Conservation (phyloP, 2,888 invertebrate species). For the Callosobruchus maculatus region DNA sequence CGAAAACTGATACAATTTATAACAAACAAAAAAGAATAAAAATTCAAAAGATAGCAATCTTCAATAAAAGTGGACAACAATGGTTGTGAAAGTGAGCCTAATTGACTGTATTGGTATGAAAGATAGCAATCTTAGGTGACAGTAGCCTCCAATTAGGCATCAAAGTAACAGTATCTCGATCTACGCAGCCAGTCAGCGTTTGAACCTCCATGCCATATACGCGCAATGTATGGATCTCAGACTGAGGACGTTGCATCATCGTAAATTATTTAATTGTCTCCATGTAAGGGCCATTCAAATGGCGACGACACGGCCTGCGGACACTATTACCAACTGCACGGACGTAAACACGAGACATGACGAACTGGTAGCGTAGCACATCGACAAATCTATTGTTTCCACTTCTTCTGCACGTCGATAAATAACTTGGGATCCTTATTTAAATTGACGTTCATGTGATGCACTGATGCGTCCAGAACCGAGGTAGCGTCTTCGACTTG, state of each 20-base stretch:
- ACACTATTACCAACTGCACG: slow-evolving; percentile 18
- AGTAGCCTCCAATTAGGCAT: background rate
- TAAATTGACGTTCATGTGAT: slow-evolving; percentile 43
- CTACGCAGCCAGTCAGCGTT: background rate
- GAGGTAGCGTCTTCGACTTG: background rate
- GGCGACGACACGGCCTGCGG: slow-evolving; percentile 8
- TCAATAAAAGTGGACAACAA: too few species aligned
- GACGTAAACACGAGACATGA: slow-evolving; percentile 33
- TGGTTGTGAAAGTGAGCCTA: too few species aligned
- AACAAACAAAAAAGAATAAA: too few species aligned
- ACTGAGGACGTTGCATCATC: background rate
- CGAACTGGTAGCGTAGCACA: slow-evolving; percentile 41
- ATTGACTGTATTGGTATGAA: background rate
- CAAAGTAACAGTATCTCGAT: background rate
- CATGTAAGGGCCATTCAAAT: slow-evolving; percentile 26
- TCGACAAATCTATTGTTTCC: slow-evolving; percentile 48
- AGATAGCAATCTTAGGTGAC: background rate
- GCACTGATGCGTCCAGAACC: slow-evolving; percentile 16
- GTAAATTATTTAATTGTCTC: slow-evolving; percentile 27
- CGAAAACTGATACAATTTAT: too few species aligned
- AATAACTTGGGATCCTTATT: slow-evolving; percentile 43
- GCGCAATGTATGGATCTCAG: background rate
- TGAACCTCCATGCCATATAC: background rate
- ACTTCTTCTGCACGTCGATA: slow-evolving; percentile 41
- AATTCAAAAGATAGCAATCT: too few species aligned